These are phyloP conservation scores for Spodoptera exigua DNA, from an alignment of 2,888 invertebrate genomes.

Conservation along the genomic window DNA sequence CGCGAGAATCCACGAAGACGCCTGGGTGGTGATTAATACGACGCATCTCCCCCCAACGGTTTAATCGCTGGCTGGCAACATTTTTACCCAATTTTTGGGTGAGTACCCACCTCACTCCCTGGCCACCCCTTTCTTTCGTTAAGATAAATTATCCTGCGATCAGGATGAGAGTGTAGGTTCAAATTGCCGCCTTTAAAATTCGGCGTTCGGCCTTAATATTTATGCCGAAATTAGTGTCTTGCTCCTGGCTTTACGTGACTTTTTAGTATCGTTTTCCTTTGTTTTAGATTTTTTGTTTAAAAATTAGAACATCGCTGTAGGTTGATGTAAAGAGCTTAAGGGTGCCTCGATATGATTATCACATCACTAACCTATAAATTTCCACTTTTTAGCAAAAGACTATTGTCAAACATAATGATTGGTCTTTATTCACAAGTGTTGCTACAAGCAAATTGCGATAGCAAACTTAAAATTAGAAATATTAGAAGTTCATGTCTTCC, in stretches of 20 bases:
- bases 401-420: too few relatives aligned
- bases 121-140: constrained; percentile 89
- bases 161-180: constrained; percentile 89
- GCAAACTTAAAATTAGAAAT: too few relatives aligned
- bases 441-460: too few relatives aligned
- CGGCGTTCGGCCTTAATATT: constrained; percentile 85
- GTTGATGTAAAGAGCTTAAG: too few relatives aligned
- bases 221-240: constrained; percentile 76
- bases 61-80: constrained; percentile 89
- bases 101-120: constrained; percentile 67
- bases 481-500: too few relatives aligned
- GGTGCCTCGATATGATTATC: too few relatives aligned
- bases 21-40: constrained; percentile 89
- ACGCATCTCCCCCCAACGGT: constrained; percentile 88
- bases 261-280: constrained; percentile 53
- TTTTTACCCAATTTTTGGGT: constrained; percentile 89
- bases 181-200: constrained; percentile 89
- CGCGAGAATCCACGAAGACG: constrained; percentile 84
- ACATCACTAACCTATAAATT: too few relatives aligned
- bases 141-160: constrained; percentile 89
- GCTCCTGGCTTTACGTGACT: constrained; percentile 68
- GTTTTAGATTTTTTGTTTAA: constrained; percentile 17
- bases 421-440: too few relatives aligned
- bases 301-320: too few relatives aligned
- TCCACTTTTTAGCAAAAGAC: too few relatives aligned